Evolutionary conservation across 1,140 invertebrate genomes (phyloP).

Genomic region (Teleogryllus occipitalis): DNA sequence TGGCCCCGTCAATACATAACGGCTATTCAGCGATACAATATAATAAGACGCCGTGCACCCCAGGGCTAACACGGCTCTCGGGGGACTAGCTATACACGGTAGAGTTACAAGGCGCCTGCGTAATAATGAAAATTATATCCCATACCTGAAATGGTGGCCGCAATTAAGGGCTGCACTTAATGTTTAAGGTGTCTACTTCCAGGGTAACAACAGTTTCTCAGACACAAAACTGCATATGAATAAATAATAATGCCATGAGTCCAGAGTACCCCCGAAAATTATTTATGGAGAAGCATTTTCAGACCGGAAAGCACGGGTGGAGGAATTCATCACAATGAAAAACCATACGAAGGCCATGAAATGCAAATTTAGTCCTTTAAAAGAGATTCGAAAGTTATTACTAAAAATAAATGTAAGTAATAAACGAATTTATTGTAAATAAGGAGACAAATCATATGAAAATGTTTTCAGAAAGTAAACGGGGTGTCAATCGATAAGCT

Average conservation of each 20-base stretch:
- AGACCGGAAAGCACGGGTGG: too few species aligned
- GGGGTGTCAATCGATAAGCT: too few species aligned
- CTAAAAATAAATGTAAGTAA: too few species aligned
- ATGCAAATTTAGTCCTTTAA: too few species aligned
- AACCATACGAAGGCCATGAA: too few species aligned
- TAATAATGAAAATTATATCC: slow-evolving; percentile 1
- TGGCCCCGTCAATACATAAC: not conserved
- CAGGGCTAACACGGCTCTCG: not conserved
- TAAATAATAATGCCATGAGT: not conserved
- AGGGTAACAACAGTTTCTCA: not conserved
- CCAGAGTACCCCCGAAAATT: not conserved
- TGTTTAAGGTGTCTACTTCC: not conserved
- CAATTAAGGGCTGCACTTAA: not conserved
- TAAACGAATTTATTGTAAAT: too few species aligned
- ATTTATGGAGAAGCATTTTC: not conserved
- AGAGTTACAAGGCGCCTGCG: not conserved
- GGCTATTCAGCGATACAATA: slow-evolving; percentile 4
- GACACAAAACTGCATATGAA: not conserved
- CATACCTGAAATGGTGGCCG: not conserved
- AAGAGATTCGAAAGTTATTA: too few species aligned
- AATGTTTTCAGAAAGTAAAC: too few species aligned
- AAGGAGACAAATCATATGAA: too few species aligned
- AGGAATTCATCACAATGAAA: too few species aligned
- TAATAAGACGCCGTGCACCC: not conserved
- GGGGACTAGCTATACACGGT: not conserved